Evolutionary conservation across 2,113 vertebrate genomes (phyloP), one percentile per base, ranked within the genome.

Genomic region (Eonycteris spelaea): DNA sequence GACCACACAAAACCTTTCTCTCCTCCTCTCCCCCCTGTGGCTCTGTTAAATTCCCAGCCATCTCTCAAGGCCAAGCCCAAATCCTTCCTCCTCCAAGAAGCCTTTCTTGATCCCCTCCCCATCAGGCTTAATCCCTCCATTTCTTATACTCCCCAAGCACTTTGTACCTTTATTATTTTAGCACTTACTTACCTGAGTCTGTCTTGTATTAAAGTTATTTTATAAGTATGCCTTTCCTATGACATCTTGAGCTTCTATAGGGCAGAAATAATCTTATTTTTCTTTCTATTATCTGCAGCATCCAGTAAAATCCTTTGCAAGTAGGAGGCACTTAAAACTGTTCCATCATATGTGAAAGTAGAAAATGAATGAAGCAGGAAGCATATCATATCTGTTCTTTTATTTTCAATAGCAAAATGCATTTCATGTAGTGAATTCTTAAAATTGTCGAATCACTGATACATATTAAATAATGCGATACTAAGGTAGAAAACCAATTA

Each of bases 91-190:
- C 93, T 97, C 95, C 96, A 38, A 94, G 97, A 98, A 97, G 95
- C 57, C 96, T 86, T 78, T 97, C 91, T 94, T 75, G 93, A 93
- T 93, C 93, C 93, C 77, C 28, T 94, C 79, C 77, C 61, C 91
- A 89, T 94, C 97, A 95, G 88, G 78, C 88, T 94, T 96, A 96
- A 97, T 95, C 96, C 88, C 67, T 55, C 94, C 78, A 78, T 89
- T 94, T 79, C 78, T 70, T 70, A 18, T 28, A 84, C 65, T 88
- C 96, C 86, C 91, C 73, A 43, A 89, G 86, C 89, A 89, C 95
- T 97, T 95, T 96, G 91, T 95, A 91, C 83, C 95, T 95, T 97
- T 97, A 96, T 97, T 96, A 96, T 97, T 96, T 94, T 98, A 97
- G 95, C 97, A 96, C 97, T 96, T 95, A 93, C 95, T 97, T 96